Conservation (phyloP, 1,140 invertebrate genomes). For the Rhopalosiphum maidis region DNA sequence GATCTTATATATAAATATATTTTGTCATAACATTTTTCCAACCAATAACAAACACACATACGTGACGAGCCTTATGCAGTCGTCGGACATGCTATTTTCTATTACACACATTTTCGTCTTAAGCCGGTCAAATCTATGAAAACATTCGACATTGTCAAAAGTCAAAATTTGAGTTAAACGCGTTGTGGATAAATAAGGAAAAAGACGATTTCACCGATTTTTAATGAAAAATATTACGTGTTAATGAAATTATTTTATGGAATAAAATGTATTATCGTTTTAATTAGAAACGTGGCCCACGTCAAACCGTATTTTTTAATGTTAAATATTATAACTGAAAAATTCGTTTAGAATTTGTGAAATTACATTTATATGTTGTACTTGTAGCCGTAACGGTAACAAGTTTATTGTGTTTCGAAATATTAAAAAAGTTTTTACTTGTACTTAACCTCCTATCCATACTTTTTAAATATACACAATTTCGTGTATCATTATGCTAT, state of each 20-base stretch:
- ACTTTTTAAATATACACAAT: not conserved
- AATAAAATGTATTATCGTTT: not conserved
- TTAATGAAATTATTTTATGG: not conserved
- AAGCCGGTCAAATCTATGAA: not conserved
- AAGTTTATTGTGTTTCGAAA: not conserved
- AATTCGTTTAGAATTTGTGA: not conserved
- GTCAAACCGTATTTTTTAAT: not conserved
- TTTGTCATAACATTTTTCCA: slow-evolving; percentile 9
- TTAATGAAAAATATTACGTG: not conserved
- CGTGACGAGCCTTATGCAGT: slow-evolving; percentile 8
- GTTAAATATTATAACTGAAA: not conserved
- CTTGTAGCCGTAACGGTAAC: not conserved
- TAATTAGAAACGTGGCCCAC: not conserved
- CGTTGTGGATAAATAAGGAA: not conserved
- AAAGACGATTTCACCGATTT: not conserved
- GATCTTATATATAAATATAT: not conserved
- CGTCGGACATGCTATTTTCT: not conserved
- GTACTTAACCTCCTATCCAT: not conserved
- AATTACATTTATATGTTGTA: not conserved
- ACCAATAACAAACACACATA: slow-evolving; percentile 18
- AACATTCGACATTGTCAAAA: not conserved
- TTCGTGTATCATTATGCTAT: not conserved
- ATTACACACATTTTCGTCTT: too few species aligned
- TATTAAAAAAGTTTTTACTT: not conserved
- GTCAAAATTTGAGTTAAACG: not conserved